Percentiles rank a stretch among this genome's conserved stretches.
Evolutionary conservation across 2,888 invertebrate genomes (phyloP).

Genomic region (Suillia variegata): DNA sequence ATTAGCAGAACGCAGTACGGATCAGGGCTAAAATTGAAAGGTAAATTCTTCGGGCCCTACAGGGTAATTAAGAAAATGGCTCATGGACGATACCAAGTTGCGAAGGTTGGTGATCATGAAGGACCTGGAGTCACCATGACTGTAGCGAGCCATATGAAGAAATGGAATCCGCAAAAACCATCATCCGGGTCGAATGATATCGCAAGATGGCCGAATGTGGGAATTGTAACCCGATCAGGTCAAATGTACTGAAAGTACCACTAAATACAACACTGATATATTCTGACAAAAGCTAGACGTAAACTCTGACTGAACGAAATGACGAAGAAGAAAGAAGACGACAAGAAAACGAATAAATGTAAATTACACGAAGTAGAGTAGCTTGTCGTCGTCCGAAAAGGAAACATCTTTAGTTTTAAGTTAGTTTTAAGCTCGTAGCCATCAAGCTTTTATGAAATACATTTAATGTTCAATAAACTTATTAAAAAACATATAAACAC

Average conservation of each 20-base stretch:
- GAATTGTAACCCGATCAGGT: background rate
- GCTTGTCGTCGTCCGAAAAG: no score
- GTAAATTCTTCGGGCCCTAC: conserved; percentile 8
- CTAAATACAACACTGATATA: no score
- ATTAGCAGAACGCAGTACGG: conserved; percentile 20
- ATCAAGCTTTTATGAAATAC: no score
- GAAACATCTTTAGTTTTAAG: no score
- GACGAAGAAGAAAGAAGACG: no score
- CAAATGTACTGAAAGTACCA: background rate
- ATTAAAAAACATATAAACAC: no score
- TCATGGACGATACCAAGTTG: conserved; percentile 11
- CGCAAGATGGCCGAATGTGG: background rate
- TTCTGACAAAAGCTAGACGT: no score
- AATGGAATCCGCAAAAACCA: conserved; percentile 9
- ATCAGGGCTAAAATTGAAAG: conserved; percentile 3
- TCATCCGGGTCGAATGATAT: background rate
- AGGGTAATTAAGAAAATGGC: background rate
- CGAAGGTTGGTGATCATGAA: conserved; percentile 14
- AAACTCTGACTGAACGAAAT: no score
- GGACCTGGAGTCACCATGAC: conserved; percentile 14
- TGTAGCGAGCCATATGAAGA: conserved; percentile 14
- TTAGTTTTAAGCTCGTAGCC: no score
- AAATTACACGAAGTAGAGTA: no score
- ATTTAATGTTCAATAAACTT: no score
- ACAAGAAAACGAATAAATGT: no score